These are phyloP conservation scores for Julus scandinavius DNA, from an alignment of 2,888 invertebrate species.

Conservation along the genomic window DNA sequence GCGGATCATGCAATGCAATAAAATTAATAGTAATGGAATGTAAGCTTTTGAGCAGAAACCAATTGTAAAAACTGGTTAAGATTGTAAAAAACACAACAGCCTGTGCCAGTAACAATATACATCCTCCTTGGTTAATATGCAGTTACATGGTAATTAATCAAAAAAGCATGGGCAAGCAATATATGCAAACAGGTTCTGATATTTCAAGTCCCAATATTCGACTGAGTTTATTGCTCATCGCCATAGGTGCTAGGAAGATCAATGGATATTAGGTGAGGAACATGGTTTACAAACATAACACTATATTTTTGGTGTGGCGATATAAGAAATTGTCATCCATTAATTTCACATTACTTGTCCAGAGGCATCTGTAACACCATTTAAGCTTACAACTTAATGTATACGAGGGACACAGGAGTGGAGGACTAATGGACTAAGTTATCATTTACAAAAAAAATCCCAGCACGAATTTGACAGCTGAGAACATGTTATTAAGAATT, in stretches of 20 bases:
- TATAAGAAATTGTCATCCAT: background rate
- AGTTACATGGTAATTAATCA: background rate
- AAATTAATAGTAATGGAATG: background rate
- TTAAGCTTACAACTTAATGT: background rate
- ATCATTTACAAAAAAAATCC: background rate
- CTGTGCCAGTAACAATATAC: background rate
- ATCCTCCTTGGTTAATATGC: background rate
- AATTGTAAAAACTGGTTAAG: slow-evolving; percentile 1
- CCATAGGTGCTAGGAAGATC: no score
- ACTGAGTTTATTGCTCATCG: no score
- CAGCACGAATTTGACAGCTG: background rate
- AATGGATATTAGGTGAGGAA: no score
- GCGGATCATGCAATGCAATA: background rate
- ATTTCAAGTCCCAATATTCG: no score
- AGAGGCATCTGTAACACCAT: no score
- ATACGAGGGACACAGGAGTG: background rate
- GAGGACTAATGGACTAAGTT: slow-evolving; percentile 9
- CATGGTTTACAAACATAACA: no score
- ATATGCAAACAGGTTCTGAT: background rate
- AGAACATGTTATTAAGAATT: slow-evolving; percentile 9
- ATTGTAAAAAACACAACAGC: slow-evolving; percentile 18
- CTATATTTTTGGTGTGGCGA: background rate
- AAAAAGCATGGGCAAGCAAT: background rate
- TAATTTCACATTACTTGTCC: background rate
- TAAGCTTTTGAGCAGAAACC: background rate